These are phyloP conservation scores for Catocala sponsa DNA, from an alignment of 2,888 invertebrate genomes.

Conservation along the genomic window DNA sequence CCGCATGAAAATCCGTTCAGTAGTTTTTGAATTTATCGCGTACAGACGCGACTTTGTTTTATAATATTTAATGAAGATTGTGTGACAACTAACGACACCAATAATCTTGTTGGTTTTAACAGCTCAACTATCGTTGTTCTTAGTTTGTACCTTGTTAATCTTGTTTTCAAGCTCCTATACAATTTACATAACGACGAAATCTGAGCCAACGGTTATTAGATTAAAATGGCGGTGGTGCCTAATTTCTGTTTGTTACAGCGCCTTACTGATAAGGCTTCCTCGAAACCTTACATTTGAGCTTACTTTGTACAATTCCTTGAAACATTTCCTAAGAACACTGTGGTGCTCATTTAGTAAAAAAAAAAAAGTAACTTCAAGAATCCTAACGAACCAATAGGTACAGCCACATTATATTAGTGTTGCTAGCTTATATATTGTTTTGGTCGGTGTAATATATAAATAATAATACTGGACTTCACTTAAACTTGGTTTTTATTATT, in stretches of 20 bases:
- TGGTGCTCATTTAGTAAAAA: background rate
- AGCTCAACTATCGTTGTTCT: no score
- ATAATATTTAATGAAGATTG: no score
- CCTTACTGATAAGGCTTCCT: conserved; percentile 21
- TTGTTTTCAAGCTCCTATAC: conserved; percentile 22
- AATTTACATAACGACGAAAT: conserved; percentile 37
- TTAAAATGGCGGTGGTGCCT: conserved; percentile 27
- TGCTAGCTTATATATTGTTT: no score
- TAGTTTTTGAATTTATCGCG: no score
- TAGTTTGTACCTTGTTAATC: conserved; percentile 21
- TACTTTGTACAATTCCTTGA: background rate
- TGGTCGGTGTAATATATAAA: no score
- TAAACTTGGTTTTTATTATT: no score
- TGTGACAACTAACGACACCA: no score
- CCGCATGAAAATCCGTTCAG: no score
- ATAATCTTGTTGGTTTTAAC: no score
- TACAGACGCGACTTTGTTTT: no score
- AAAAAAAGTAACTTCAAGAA: background rate
- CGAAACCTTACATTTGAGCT: conserved; percentile 25
- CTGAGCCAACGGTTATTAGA: conserved; percentile 39
- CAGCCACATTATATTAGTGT: no score
- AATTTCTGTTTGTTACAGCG: conserved; percentile 27
- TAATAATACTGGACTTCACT: no score
- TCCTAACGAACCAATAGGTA: background rate
- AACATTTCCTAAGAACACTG: background rate